Evolutionary conservation across 2,113 vertebrate species (phyloP), one percentile per base, ranked within the genome.

Genomic region (Phylloscopus trochilus): DNA sequence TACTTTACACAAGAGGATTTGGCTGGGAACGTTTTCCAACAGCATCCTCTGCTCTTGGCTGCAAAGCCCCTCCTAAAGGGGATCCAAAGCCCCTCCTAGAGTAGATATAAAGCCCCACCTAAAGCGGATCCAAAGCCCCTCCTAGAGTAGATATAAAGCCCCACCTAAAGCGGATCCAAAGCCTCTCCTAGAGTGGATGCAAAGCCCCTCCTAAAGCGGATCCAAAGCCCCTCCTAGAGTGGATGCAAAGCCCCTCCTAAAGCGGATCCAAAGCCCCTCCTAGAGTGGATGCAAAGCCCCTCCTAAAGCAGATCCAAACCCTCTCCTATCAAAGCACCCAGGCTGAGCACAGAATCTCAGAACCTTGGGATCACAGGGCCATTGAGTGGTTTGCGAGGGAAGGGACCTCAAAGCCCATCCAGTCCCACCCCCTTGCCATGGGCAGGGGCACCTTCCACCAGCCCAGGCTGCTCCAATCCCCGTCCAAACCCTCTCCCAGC

Each of bases 371-470:
- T 59, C 31, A 2, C 35, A 15, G 72, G 43, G 9, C 23, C 55
- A 3, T 0, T 2, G 69, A n/a, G 22, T 3, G 41, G 17, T 49
- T 33, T 28, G 2, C 3, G 1, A 33, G 66, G 22, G 18, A 37
- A 49, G 19, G 35, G 12, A 28, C 49, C 64, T 6, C 3, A 24
- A 33, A 70, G 5, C 19, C n/a, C 41, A 2, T 1, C 30, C 17
- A 10, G 30, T 31, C 2, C 21, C 70, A 60, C 4, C 7, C 31
- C 31, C 23, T 4, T 52, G 37, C 68, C 62, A 8, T 1, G 39
- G 28, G 7, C 46, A 60, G 53, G 24, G 39, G 1, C 69, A 35
- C 47, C 21, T 43, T 23, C n/a, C 63, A 0, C 6, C 2, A 0
- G 2, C 0, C 22, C 47, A 7, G 47, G 14, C 0, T 8, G 72